Evolutionary conservation across 2,113 vertebrate genomes (phyloP).

Genomic region (Upupa epops): DNA sequence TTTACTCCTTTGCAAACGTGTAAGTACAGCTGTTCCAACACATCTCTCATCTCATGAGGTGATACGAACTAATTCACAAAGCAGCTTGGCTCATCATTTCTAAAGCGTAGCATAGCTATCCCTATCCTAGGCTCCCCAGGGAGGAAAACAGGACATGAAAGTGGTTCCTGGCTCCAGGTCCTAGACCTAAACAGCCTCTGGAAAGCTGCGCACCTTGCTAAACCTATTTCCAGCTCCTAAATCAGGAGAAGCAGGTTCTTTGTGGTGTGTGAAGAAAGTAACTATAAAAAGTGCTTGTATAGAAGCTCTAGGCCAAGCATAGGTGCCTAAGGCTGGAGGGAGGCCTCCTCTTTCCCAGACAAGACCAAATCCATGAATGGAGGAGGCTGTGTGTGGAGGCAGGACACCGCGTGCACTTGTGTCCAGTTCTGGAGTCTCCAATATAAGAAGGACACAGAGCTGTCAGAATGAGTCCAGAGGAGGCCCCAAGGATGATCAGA

Average conservation of each 20-base stretch:
- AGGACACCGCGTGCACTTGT: too few relatives aligned
- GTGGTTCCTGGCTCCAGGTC: neutral
- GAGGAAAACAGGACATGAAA: fast-evolving
- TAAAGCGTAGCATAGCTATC: fast-evolving
- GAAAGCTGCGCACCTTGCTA: fast-evolving
- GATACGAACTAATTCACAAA: neutral
- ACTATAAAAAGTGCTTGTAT: neutral
- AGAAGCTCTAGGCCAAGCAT: neutral
- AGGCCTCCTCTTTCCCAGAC: too few relatives aligned
- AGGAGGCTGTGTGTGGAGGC: neutral
- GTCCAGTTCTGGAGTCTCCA: too few relatives aligned
- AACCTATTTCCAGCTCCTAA: neutral
- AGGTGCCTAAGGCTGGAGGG: neutral
- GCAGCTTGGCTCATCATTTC: neutral
- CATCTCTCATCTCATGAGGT: neutral
- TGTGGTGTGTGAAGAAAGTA: fast-evolving
- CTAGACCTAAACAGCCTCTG: neutral
- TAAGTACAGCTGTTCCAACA: neutral
- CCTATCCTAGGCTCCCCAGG: neutral
- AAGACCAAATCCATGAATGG: neutral
- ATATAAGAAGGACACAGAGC: too few relatives aligned
- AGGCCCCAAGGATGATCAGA: too few relatives aligned
- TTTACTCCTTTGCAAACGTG: neutral
- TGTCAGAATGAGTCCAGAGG: too few relatives aligned
- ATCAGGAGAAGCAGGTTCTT: too few relatives aligned